Evolutionary conservation across 2,797 vertebrate genomes (phyloP).

Genomic region (Siniperca scherzeri): DNA sequence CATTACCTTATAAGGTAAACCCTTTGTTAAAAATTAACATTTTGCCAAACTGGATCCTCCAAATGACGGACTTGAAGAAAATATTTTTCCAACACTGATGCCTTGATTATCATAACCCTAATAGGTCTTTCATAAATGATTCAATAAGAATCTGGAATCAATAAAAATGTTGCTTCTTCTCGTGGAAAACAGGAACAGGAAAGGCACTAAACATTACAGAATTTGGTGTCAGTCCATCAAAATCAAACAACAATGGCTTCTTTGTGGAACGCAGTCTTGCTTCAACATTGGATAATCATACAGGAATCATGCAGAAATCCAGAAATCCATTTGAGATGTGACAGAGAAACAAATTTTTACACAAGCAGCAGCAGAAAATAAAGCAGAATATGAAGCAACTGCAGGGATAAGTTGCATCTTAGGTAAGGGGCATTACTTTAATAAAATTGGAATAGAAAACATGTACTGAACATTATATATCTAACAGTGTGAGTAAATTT

Average conservation of each 20-base stretch:
- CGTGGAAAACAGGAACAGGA: not conserved
- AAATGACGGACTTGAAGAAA: not conserved
- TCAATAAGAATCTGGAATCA: not conserved
- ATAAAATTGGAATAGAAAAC: not conserved
- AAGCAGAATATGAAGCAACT: not conserved
- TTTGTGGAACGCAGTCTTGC: not conserved
- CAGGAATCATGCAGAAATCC: not conserved
- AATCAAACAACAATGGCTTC: not conserved
- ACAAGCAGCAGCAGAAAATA: not conserved
- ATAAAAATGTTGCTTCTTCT: not conserved
- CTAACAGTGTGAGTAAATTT: not conserved
- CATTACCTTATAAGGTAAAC: not conserved
- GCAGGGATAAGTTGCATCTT: not conserved
- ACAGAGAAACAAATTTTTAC: not conserved
- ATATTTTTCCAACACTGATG: not conserved
- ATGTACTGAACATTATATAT: not conserved
- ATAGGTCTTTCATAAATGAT: not conserved
- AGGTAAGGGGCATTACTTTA: not conserved
- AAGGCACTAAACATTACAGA: not conserved
- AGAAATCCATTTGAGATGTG: not conserved
- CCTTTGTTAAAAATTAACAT: not conserved
- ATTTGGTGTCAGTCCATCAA: not conserved
- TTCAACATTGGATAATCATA: not conserved
- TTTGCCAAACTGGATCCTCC: not conserved
- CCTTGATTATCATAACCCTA: not conserved